Base-by-base conservation (phyloP, 2,888 invertebrate species). In the Malthinus flaveolus region DNA sequence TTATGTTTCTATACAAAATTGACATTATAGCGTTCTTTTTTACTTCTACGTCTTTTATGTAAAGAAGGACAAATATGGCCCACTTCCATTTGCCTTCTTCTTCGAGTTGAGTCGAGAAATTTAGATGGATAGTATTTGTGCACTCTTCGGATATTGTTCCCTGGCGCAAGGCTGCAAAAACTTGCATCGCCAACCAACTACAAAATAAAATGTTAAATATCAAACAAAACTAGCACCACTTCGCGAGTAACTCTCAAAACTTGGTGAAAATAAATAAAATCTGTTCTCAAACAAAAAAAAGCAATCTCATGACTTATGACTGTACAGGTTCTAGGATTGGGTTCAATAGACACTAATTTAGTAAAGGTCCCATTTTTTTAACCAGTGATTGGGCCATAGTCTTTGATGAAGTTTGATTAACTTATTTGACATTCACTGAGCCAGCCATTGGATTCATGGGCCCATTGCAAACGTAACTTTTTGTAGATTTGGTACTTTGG, bases 1-100 rank as follows among this genome's bases (percentile, higher is more conserved):
- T 80, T 5, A 91, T 84, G 78, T 93, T 87, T 0, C 92, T 85
- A 12, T 86, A 85, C 5, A 95, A 71, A 45, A 91, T 80, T 48
- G 85, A 84, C 65, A 85, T 84, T 5, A 94, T 84, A 0, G 88
- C 82, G 33, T 83, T 81, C 63, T 84, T 84, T 5, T 91, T 86
- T 5, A 86, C 73, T 1, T 65, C 60, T 3, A 76, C 77, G 56
- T 89, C 81, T 8, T 86, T 83, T 10, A 90, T 81, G 73, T 90
- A 89, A 1, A 88, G 74, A 15, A 93, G 79, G 0, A 90, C 91
- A 75, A 91, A 95, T 23, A 93, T 83, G 0, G 95, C 89, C 86
- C 93, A 91, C 37, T 94, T 89, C 93, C 95, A 97, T 23, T 89
- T 79, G 0, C 90, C 93, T 51, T 86, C 78, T 31, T 89, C 85